Evolutionary conservation across 2,888 invertebrate species (phyloP), one percentile per base, ranked within the genome.

Genomic region (Pristionchus arcanus): DNA sequence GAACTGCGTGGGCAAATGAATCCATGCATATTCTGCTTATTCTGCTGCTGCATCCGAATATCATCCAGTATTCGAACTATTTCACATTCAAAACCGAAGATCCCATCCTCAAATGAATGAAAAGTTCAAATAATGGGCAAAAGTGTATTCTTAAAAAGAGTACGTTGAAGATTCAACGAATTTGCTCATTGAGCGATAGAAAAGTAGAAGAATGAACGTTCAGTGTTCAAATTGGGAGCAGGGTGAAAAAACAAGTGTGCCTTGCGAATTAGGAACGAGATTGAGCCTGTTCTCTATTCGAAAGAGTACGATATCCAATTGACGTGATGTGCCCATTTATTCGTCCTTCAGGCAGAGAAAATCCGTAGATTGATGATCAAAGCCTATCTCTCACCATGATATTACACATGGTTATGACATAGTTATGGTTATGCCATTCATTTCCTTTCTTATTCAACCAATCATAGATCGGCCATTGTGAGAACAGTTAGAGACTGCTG

Each of bases 331-430:
- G n/a, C 63, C 63, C n/a, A 63, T 63, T 63, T 49, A 2, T 59
- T 31, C 68, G 28, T 31, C 28, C 31, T 31, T 68, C 68, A 31
- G 68, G 68, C 31, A 68, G 31, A 34, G 68, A 68, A 2, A 68
- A 1, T 68, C 68, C 68, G 2, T 28, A 63, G 25, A 28, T 5
- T 28, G 66, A 68, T 68, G 68, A 49, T 42, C 31, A 15, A 9
- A 16, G 4, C 34, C 68, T 68, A 9, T 68, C 31, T 21, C 68
- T 21, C 68, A 28, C 31, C 15, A n/a, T 63, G 63, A n/a, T 25
- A 63, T 63, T 63, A 63, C 63, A 63, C 19, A 31, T 68, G 68
- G 68, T 68, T 68, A 68, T 34, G 68, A 31, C 68, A 68, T 68
- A 68, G 68, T 68, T 31, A 68, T 68, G 28, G 68, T 68, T 68